Base-by-base conservation (phyloP, 2,888 invertebrate genomes). In the Yponomeuta malinellus region DNA sequence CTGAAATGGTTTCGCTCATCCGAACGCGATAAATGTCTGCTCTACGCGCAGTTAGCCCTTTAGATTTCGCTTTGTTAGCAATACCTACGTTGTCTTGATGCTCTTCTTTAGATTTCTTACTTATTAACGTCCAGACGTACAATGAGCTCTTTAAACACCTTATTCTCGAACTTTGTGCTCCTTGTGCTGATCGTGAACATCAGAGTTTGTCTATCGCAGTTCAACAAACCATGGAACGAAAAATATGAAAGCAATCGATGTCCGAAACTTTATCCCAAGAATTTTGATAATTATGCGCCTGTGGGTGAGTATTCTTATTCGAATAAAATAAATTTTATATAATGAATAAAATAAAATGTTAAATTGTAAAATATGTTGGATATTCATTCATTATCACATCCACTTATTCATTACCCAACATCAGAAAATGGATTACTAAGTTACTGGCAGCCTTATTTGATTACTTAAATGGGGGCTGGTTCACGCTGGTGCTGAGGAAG, bases 261-360 rank as follows among this genome's bases (percentile, higher is more conserved):
- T 76, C 93, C 93, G 1, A 92, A 90, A 75, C 79, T 94, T 43
- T 93, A 91, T 79, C 93, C 93, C 2, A 92, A 87, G 78, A 91
- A 93, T 78, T 94, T 93, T 75, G 84, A 89, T 43, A 93, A 93
- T 77, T 93, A 89, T 79, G 89, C 93, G 70, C 94, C 94, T 74
- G 87, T 88, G 71, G 94, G 94, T 85, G 90, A 93, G 90, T 84
- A 6, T 68, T 69, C 29, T 63, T 68, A 6, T 8, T 8, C 5
- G 8, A 43, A 5, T 5, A 43, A 43, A 43, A 43, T 8, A 43
- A 43, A 43, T 43, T 5, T 8, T 6, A 8, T 5, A 5, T 43
- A 43, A 43, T 43, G 1, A 43, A 43, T 43, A 8, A 8, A 43
- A 43, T 43, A 43, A 8, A 43, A 2, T 37, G 2, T 5, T 37